Base-by-base conservation (phyloP, 2,797 vertebrate genomes). In the Pipistrellus pipistrellus region DNA sequence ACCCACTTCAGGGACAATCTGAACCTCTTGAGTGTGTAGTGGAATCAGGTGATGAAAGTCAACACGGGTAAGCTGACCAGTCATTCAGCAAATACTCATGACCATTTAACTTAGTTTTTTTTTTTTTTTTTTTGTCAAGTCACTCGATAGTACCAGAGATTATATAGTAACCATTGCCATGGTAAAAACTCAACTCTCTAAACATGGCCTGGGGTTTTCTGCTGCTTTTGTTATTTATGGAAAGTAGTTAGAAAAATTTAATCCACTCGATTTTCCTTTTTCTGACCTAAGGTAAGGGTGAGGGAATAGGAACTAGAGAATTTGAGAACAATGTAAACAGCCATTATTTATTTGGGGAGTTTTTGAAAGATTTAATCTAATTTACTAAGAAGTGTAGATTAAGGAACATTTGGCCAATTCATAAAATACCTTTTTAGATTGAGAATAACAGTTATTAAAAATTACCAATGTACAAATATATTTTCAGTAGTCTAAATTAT, bases 11-110 rank as follows among this genome's bases (percentile, higher is more conserved):
- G 46, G 59, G 57, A 46, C 64, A 59, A 55, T 27, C 23, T 69
- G 87, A 38, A 76, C 72, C 69, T 93, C 78, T 44, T 41, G 72
- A 78, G 30, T 18, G 48, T 48, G 32, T 55, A 71, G 57, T 83
- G 77, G 76, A 41, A 69, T 84, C 89, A 93, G 82, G 76, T 66
- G 75, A 89, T n/a, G 64, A 91, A 78, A 91, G 85, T 90, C 87
- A 95, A 93, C 81, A 85, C 0, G 20, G 20, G 25, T 20, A 20
- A 71, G 41, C 38, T 48, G 48, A 75, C 71, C 9, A 12, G 80
- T 85, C 68, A 55, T 44, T 96, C 46, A 62, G 93, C 92, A 97
- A 97, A 96, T 46, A 96, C 85, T 97, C 68, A 38, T 20, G 72
- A 84, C 75, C 0, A 32, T 95, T 96, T 69, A 82, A 72, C 68